A percentile compares a stretch with the other conserved stretches of the same genome.
Evolutionary conservation across 2,797 vertebrate genomes (phyloP).

Genomic region (Anolis apletophallus): DNA sequence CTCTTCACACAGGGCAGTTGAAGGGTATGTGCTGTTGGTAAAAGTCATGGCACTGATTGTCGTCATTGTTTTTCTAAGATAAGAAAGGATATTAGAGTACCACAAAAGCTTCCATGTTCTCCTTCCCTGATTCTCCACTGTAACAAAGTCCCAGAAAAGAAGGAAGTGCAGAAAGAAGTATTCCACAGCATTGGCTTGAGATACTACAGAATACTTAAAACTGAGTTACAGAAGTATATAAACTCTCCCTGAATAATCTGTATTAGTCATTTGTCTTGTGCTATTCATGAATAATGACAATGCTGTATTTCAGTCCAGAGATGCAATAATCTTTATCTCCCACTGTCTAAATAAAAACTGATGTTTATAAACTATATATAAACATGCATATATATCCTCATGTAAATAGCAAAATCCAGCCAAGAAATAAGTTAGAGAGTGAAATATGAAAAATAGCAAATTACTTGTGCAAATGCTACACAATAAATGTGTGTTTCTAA

Average conservation of each 20-base stretch:
- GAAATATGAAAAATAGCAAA: slow-evolving; percentile 1
- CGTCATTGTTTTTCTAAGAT: not conserved
- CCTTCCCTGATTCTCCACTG: not conserved
- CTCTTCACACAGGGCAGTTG: too few species aligned
- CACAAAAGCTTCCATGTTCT: not conserved
- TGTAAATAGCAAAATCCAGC: not conserved
- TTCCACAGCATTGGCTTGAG: not conserved
- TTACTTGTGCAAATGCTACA: not conserved
- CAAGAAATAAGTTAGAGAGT: not conserved
- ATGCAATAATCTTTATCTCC: slow-evolving; percentile 19
- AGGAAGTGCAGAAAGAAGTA: not conserved
- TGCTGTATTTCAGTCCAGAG: not conserved
- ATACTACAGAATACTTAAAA: not conserved
- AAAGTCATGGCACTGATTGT: not conserved
- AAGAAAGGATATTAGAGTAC: not conserved
- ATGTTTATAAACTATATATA: slow-evolving; percentile 18
- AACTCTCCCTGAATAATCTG: slow-evolving; percentile 15
- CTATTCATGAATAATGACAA: slow-evolving; percentile 9
- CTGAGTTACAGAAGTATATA: slow-evolving; percentile 24
- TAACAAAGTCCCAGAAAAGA: not conserved
- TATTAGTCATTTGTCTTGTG: slow-evolving; percentile 14
- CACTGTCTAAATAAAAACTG: slow-evolving; percentile 23
- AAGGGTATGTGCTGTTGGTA: too few species aligned
- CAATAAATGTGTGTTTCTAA: not conserved
- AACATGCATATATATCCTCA: not conserved